Base-by-base conservation (phyloP, 2,113 vertebrate genomes). In the Ammodytes marinus region DNA sequence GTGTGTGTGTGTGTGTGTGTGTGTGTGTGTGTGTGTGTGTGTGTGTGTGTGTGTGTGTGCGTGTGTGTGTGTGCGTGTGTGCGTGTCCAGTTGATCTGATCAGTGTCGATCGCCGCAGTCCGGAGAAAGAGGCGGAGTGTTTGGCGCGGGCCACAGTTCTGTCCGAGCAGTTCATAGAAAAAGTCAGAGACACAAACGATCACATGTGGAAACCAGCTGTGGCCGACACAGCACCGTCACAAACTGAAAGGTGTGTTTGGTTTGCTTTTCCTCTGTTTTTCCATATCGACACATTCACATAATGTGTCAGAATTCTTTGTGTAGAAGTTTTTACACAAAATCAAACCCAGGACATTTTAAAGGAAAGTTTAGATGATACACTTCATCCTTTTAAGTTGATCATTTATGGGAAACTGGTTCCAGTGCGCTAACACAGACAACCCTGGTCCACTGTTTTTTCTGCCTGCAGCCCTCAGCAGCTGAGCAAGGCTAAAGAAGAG, bases 31-130 rank as follows among this genome's bases (percentile, higher is more conserved):
- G 60, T 66, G 12, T 53, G 87, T 94, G 95, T 87, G 14, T 53
- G 4, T 71, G 35, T 95, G 87, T 94, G 95, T 87, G 14, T 53
- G 4, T 71, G 35, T 50, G 46, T 61, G 43, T 58, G 37, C 64
- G 19, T 45, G 2, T 64, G 47, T 10, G 27, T 47, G 3, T 61
- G 54, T 40, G 11, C 14, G 12, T 49, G 12, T 72, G 39, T 40
- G n/a, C 80, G 60, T 66, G 12, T 53, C 91, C 92, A 99, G 98
- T 99, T 87, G 98, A 99, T 89, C 90, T 99, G 90, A 98, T 97
- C 93, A 97, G 96, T 85, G 95, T 99, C 0, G 95, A 99, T 82
- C 95, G 97, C 3, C 96, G 95, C 83, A 97, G 86, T 60, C 72
- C 86, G 52, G 97, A 99, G 80, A 92, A 65, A 76, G 97, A 99